These are phyloP conservation scores for Bradypus variegatus DNA, from an alignment of 2,797 vertebrate genomes.

Conservation along the genomic window DNA sequence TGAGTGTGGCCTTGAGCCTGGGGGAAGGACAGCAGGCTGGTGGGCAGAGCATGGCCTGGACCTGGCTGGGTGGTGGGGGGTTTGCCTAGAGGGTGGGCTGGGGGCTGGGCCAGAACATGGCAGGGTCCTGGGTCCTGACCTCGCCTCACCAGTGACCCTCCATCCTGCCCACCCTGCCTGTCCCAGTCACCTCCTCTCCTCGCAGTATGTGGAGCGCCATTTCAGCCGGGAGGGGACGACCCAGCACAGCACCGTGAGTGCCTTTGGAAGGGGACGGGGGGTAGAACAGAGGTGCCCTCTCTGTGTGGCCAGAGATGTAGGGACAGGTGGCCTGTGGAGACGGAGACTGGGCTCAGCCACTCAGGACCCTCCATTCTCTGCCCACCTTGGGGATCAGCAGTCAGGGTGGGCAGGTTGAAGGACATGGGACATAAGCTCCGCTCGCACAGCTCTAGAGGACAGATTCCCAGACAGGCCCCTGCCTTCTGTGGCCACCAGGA, in stretches of 20 bases:
- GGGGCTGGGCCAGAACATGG: not conserved
- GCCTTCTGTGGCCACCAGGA: not conserved
- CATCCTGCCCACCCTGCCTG: not conserved
- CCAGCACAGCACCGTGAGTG: constrained; percentile 72
- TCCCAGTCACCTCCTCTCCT: constrained; percentile 90
- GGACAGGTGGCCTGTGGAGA: not conserved
- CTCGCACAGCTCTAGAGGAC: not conserved
- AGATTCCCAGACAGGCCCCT: not conserved
- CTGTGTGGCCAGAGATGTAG: not conserved
- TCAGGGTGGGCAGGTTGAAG: not conserved
- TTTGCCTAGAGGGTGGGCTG: not conserved
- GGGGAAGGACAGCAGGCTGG: not conserved
- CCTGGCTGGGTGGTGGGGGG: not conserved
- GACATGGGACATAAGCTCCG: not conserved
- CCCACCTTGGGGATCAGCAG: not conserved
- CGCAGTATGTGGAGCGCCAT: constrained; percentile 88
- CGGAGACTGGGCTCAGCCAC: not conserved
- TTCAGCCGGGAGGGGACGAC: constrained; percentile 69
- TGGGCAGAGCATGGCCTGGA: not conserved
- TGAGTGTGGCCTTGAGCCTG: constrained; percentile 71
- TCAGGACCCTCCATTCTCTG: not conserved
- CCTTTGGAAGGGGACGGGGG: not conserved
- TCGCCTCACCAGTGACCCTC: not conserved
- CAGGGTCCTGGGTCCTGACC: not conserved
- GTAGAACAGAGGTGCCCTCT: not conserved